Evolutionary conservation across 2,888 invertebrate species (phyloP).

Genomic region (Lobophora halterata): DNA sequence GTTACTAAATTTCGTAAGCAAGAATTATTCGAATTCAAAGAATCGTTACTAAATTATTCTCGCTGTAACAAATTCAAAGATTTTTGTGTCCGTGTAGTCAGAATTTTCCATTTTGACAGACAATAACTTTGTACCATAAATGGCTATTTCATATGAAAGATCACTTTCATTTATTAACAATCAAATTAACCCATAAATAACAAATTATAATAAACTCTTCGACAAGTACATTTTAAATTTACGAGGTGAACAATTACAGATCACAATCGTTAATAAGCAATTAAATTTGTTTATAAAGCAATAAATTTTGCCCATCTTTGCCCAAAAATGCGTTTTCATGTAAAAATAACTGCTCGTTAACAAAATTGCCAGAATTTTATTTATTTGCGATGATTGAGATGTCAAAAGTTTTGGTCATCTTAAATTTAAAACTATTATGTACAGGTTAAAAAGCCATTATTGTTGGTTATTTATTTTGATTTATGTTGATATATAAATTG

Average conservation of each 20-base stretch:
- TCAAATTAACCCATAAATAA: constrained; percentile 12
- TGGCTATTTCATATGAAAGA: constrained; percentile 9
- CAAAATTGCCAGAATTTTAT: constrained; percentile 18
- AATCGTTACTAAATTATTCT: too few relatives aligned
- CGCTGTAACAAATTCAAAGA: too few relatives aligned
- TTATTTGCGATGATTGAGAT: constrained; percentile 27
- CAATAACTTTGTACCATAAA: too few relatives aligned
- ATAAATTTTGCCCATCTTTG: constrained; percentile 25
- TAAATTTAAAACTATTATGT: constrained; percentile 25
- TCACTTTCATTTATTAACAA: constrained; percentile 5
- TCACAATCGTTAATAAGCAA: constrained; percentile 59
- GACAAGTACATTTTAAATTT: constrained; percentile 16
- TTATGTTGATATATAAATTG: constrained; percentile 22
- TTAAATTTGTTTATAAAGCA: constrained; percentile 42
- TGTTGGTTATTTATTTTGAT: constrained; percentile 29
- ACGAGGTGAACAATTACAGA: constrained; percentile 54
- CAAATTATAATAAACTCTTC: constrained; percentile 17
- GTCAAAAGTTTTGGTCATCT: constrained; percentile 26
- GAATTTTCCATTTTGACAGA: constrained; percentile 14
- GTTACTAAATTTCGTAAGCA: too few relatives aligned
- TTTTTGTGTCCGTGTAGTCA: too few relatives aligned
- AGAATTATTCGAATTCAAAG: too few relatives aligned
- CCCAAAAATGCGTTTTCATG: constrained; percentile 16
- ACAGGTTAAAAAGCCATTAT: constrained; percentile 16
- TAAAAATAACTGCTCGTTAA: constrained; percentile 18